These are phyloP conservation scores for Pseudochromis fuscus DNA, from an alignment of 2,797 vertebrate species.

Conservation along the genomic window DNA sequence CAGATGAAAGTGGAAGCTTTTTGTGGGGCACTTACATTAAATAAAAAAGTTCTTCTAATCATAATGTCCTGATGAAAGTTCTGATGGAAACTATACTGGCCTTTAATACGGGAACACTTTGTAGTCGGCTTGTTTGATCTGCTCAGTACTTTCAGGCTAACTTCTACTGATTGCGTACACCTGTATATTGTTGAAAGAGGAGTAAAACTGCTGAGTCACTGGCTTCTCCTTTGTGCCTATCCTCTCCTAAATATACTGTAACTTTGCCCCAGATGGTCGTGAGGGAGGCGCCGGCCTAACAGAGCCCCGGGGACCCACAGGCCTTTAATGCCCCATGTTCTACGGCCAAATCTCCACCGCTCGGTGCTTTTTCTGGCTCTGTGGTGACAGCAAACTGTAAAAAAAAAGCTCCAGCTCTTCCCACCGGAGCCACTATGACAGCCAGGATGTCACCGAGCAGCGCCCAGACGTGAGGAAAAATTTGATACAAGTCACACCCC, in stretches of 20 bases:
- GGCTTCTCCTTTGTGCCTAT: conserved; percentile 10
- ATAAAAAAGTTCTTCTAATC: conserved; percentile 70
- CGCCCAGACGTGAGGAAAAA: conserved; percentile 51
- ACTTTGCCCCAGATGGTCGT: conserved; percentile 52
- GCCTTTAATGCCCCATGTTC: conserved; percentile 50
- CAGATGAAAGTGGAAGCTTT: conserved; percentile 65
- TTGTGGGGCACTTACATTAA: conserved; percentile 53
- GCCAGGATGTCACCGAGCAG: conserved; percentile 46
- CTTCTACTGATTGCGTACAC: conserved; percentile 45
- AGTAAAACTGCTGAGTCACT: conserved; percentile 59
- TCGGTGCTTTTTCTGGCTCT: conserved; percentile 13
- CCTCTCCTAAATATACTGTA: conserved; percentile 29
- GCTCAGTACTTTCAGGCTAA: conserved; percentile 35
- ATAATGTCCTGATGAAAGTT: conserved; percentile 61
- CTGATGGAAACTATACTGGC: conserved; percentile 63
- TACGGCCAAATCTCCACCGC: conserved; percentile 30
- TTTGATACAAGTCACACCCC: conserved; percentile 47
- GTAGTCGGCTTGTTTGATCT: conserved; percentile 62
- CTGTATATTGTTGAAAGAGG: conserved; percentile 56
- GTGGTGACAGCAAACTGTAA: conserved; percentile 46
- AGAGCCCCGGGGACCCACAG: conserved; percentile 35
- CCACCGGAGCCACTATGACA: conserved; percentile 37
- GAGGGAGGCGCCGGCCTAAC: conserved; percentile 35
- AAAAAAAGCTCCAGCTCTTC: conserved; percentile 45
- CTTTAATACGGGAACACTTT: conserved; percentile 68